A percentile compares a stretch with the other conserved stretches of the same genome.
These are phyloP conservation scores for Asteroscopus sphinx DNA, from an alignment of 2,888 invertebrate species.

Conservation along the genomic window DNA sequence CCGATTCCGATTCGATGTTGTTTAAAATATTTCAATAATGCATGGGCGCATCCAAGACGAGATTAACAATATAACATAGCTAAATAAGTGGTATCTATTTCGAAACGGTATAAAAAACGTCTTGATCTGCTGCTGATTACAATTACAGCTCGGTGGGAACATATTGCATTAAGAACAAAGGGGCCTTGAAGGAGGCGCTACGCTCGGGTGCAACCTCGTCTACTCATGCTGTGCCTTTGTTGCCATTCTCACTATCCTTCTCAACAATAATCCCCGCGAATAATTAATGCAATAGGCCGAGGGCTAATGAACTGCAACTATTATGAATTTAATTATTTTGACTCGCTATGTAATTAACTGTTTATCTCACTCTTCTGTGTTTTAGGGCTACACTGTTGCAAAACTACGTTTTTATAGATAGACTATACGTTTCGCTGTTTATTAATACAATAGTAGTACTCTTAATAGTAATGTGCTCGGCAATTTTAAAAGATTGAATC, in stretches of 20 bases:
- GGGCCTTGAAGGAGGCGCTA: slow-evolving; percentile 78
- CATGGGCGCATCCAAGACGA: slow-evolving; percentile 14
- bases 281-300: slow-evolving; percentile 56
- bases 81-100: slow-evolving; percentile 61
- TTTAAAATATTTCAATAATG: slow-evolving; percentile 33
- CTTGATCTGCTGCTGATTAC: slow-evolving; percentile 78
- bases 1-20: slow-evolving; percentile 15
- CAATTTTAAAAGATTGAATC: too few species aligned
- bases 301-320: slow-evolving; percentile 53
- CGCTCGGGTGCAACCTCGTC: slow-evolving; percentile 69
- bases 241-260: slow-evolving; percentile 60
- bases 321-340: slow-evolving; percentile 46
- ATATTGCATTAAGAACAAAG: slow-evolving; percentile 82
- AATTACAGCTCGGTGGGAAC: slow-evolving; percentile 83
- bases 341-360: slow-evolving; percentile 12
- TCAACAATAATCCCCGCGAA: slow-evolving; percentile 57
- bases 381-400: slow-evolving; percentile 15
- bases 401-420: not conserved
- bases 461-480: too few species aligned
- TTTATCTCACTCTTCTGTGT: slow-evolving; percentile 26
- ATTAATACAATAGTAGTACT: too few species aligned
- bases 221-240: slow-evolving; percentile 62
- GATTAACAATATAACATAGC: slow-evolving; percentile 31
- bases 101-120: slow-evolving; percentile 76
- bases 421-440: too few species aligned